Evolutionary conservation across 2,888 invertebrate genomes (phyloP).

Genomic region (Harmothoe impar): DNA sequence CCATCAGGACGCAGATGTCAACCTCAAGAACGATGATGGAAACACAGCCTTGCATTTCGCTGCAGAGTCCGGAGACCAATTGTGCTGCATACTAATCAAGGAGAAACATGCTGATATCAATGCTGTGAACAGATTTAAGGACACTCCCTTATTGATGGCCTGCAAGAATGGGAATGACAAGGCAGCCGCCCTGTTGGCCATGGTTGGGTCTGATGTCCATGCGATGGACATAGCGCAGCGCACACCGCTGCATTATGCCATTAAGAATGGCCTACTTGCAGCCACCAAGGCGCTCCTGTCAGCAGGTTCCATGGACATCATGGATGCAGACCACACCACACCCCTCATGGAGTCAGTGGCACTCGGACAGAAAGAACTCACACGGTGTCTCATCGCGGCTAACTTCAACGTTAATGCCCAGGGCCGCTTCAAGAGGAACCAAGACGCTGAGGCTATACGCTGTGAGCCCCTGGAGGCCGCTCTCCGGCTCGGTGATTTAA

Average conservation of each 20-base stretch:
- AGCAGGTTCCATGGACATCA: slow-evolving; percentile 26
- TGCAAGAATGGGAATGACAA: neutral
- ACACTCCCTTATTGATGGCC: slow-evolving; percentile 36
- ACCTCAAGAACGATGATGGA: neutral
- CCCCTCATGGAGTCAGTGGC: slow-evolving; percentile 12
- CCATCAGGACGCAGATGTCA: neutral
- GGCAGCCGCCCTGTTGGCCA: neutral
- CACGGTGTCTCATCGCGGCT: neutral
- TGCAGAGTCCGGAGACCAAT: neutral
- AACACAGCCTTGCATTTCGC: slow-evolving; percentile 5
- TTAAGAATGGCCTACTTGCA: neutral
- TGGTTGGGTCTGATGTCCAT: neutral
- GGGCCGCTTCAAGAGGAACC: neutral
- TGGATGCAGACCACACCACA: neutral
- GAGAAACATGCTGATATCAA: neutral
- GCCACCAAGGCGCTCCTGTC: neutral
- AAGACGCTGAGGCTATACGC: neutral
- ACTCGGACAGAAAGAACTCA: neutral
- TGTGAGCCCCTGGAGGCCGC: slow-evolving; percentile 28
- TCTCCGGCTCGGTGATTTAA: neutral
- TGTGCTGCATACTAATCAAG: neutral
- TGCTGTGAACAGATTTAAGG: neutral
- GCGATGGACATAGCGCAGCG: neutral
- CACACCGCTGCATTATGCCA: slow-evolving; percentile 15
- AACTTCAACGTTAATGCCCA: slow-evolving; percentile 38